Base-by-base conservation (phyloP, 1,140 invertebrate genomes). In the Macrosteles quadrilineatus region DNA sequence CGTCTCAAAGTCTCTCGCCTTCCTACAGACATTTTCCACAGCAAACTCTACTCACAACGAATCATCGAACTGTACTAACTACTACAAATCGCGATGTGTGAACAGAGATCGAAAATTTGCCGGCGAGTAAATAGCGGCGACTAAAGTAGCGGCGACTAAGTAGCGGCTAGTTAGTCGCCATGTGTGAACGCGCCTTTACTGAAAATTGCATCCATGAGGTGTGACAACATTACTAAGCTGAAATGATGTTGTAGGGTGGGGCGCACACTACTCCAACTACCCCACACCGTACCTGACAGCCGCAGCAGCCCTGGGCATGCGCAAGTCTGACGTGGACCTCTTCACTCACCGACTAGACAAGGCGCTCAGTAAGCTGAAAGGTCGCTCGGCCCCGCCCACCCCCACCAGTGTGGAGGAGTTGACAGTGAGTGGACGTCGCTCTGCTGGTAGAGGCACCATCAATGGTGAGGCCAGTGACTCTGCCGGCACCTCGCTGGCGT, bases 291-390 rank as follows among this genome's bases (percentile, higher is more conserved):
- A 92, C 76, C 79, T 92, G 50, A 92, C 90, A 21, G 89, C 87
- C 53, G 89, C 90, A 21, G 89, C 89, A 17, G 83, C 87, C 23
- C 81, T 92, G 65, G 90, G 90, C n/a, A 89, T 91, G 83, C 85
- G 84, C 43, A 83, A 83, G 74, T 76, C 79, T 2, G 90, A 91
- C 72, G 84, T 91, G 19, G 88, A 90, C 75, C 74, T 81, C 25
- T 91, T 92, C 79, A 80, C 90, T 31, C 83, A 85, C 69, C 81
- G 87, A 75, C 79, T 92, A 40, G 84, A 88, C 71, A 88, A 89
- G 76, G 84, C 82, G 17, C 70, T 85, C 63, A 80, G 78, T 25
- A 84, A 84, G 74, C 77, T 85, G 17, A 83, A 81, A 67, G 81
- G 83, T 59, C 81, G 82, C 57, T 83, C 82, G 12, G 80, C 82